Conservation (phyloP, 2,113 vertebrate genomes). For the Elanoides forficatus region DNA sequence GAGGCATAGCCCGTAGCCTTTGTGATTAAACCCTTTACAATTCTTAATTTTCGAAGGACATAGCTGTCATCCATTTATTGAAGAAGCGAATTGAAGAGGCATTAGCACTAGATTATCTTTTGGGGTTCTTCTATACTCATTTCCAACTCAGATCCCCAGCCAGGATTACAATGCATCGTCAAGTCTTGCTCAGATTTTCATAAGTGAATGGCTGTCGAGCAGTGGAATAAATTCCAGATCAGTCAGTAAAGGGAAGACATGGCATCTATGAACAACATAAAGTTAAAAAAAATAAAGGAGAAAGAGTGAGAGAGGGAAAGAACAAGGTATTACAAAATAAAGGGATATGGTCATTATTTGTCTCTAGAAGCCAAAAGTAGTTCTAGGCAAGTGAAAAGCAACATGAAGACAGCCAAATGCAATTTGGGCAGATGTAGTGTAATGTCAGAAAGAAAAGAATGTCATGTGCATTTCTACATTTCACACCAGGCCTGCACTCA, state of each 20-base stretch:
- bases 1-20: background rate
- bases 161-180: background rate
- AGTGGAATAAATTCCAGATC: background rate
- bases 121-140: background rate
- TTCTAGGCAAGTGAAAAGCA: background rate
- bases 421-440: background rate
- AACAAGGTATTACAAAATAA: background rate
- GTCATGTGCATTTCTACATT: background rate
- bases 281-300: background rate
- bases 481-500: background rate
- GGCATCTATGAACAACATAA: background rate
- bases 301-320: background rate
- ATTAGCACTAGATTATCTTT: background rate
- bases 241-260: background rate
- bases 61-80: background rate
- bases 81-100: background rate
- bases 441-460: background rate
- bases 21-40: background rate
- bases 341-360: background rate
- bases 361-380: background rate
- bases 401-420: background rate
- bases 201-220: rapidly evolving
- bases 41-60: background rate
- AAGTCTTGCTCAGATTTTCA: background rate
- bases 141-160: background rate